Conservation (phyloP, 2,888 invertebrate genomes). For the Cataglyphis altisquamis region DNA sequence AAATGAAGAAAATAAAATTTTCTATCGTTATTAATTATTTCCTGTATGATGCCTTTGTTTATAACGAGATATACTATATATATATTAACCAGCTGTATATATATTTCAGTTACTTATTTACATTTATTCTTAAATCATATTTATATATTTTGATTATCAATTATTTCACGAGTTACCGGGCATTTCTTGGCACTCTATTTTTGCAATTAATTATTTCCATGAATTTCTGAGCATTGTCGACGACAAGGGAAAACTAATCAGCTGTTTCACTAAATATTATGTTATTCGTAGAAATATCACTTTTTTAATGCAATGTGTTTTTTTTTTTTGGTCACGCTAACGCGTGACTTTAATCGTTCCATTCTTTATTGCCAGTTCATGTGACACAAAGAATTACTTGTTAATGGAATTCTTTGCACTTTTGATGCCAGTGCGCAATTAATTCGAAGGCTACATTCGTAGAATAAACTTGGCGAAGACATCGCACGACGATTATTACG, state of each 20-base stretch:
- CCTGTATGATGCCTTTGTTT: background rate
- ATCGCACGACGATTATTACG: background rate
- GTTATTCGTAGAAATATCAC: background rate
- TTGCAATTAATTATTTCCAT: background rate
- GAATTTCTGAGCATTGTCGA: background rate
- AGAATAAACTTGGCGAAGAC: background rate
- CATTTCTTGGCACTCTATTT: background rate
- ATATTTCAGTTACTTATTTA: background rate
- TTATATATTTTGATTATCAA: background rate
- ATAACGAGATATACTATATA: background rate
- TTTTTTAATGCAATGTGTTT: background rate
- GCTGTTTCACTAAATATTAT: background rate
- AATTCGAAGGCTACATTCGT: background rate
- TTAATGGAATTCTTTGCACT: slow-evolving; percentile 3
- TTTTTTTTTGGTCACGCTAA: background rate
- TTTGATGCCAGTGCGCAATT: background rate
- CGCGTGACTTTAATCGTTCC: background rate
- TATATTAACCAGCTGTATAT: background rate
- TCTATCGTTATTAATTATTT: background rate
- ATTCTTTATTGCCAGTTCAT: background rate
- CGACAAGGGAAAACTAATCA: background rate
- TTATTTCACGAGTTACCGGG: background rate
- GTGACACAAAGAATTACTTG: background rate
- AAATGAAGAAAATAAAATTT: background rate
- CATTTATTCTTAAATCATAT: slow-evolving; percentile 15